Evolutionary conservation across 2,797 vertebrate species (phyloP), one percentile per base, ranked within the genome.

Genomic region (Paguma larvata): DNA sequence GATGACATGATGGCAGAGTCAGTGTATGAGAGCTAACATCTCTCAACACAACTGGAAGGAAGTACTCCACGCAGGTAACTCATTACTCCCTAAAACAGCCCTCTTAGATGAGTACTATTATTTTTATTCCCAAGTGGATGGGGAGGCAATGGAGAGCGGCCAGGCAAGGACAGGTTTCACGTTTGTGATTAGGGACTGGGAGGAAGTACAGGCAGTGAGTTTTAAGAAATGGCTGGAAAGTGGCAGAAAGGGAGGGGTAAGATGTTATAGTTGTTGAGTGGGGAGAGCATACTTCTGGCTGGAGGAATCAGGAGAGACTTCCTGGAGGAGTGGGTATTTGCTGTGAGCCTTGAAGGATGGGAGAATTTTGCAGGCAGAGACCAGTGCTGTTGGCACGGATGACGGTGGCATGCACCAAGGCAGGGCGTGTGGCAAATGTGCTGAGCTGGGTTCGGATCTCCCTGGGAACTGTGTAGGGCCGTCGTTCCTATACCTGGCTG

Each of bases 361-460:
- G 51, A 48, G 13, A 14, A 46, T 32, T 46, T 65, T 70, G 11
- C 14, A 51, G 87, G 67, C 44, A 67, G 84, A 68, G 84, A 23
- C 38, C 23, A 18, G 21, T 23, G 32, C 11, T 32, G 16, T n/a
- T 2, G 6, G 73, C 25, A 51, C 38, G 41, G 41, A 44, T n/a
- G 41, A 59, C 56, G 10, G 19, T 1, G 16, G 1, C 19, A 1
- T 7, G 7, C 44, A 3, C 5, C 3, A 16, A 15, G 44, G 10
- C 6, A 1, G 53, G 18, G 1, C 4, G 0, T 16, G 53, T 13
- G 53, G 80, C 12, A 2, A 6, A 5, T 4, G 16, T 2, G 1
- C 7, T 19, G 25, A 38, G 6, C 15, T 23, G 44, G 62, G 51
- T 12, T 6, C 15, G 14, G 30, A 16, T 77, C 34, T 88, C 41